These are phyloP conservation scores for Pegea sp. DNA, from an alignment of 23 tunicate species.

Conservation along the genomic window DNA sequence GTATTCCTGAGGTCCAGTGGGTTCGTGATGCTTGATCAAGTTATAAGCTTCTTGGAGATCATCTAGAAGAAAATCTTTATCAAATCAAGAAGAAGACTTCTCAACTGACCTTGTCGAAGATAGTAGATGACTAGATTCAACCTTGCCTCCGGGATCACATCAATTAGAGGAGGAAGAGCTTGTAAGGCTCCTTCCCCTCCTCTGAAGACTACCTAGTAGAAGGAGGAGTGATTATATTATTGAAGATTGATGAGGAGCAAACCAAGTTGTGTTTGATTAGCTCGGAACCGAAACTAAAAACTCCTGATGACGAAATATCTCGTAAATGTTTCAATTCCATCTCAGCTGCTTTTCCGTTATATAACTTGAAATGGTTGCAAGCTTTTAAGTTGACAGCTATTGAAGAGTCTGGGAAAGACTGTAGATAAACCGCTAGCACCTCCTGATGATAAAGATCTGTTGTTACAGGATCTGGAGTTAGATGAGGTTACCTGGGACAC, in stretches of 20 bases:
- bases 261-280: conserved; percentile 88
- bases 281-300: conserved; percentile 55
- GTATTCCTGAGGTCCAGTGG: conserved; percentile 86
- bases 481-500: conserved; percentile 98
- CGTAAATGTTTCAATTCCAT: conserved; percentile 71
- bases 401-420: conserved; percentile 74
- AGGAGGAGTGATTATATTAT: neutral
- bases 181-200: conserved; percentile 93
- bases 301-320: conserved; percentile 32
- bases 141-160: conserved; percentile 92
- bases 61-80: conserved; percentile 9
- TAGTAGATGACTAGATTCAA: conserved; percentile 78
- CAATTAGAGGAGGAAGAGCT: conserved; percentile 78
- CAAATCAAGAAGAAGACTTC: conserved; percentile 3
- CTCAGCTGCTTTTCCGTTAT: conserved; percentile 94
- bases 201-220: conserved; percentile 62
- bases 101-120: conserved; percentile 47
- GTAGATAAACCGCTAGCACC: conserved; percentile 89
- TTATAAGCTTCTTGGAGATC: conserved; percentile 85
- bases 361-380: conserved; percentile 89
- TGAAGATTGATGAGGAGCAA: neutral
- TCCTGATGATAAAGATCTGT: too few relatives aligned
- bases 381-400: conserved; percentile 90
- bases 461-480: too few relatives aligned
- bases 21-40: conserved; percentile 73